Conservation (phyloP, 2,113 vertebrate genomes). For the Theristicus caerulescens region DNA sequence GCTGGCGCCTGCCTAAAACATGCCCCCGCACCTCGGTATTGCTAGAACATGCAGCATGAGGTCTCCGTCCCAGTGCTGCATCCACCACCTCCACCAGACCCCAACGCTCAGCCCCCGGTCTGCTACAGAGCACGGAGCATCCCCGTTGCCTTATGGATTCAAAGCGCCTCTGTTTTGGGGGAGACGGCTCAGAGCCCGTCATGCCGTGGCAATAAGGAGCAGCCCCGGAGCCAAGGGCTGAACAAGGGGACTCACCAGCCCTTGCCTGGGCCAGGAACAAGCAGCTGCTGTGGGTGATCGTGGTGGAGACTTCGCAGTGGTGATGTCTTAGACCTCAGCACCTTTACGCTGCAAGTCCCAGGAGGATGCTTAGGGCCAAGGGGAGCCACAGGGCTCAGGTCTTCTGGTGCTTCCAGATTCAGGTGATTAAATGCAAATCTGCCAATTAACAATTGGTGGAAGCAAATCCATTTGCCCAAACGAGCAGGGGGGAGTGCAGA, state of each 20-base stretch:
- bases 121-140: not conserved
- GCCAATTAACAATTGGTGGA: not conserved
- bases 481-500: not conserved
- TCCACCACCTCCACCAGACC: not conserved
- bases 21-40: not conserved
- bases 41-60: not conserved
- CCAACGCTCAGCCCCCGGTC: too few relatives aligned
- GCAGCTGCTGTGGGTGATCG: not conserved
- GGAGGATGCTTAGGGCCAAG: not conserved
- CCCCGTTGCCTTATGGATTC: not conserved
- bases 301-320: not conserved
- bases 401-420: not conserved
- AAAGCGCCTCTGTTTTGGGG: not conserved
- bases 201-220: not conserved
- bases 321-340: not conserved
- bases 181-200: not conserved
- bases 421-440: not conserved
- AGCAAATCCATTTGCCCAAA: not conserved
- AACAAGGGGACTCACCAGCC: not conserved
- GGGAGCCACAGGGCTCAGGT: not conserved
- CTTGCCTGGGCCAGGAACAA: not conserved
- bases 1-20: not conserved
- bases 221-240: not conserved
- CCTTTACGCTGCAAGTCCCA: not conserved
- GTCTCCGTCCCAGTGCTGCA: not conserved